Percentiles rank a stretch among this genome's conserved stretches.
Evolutionary conservation across 2,113 vertebrate genomes (phyloP).

Genomic region (Papio anubis): DNA sequence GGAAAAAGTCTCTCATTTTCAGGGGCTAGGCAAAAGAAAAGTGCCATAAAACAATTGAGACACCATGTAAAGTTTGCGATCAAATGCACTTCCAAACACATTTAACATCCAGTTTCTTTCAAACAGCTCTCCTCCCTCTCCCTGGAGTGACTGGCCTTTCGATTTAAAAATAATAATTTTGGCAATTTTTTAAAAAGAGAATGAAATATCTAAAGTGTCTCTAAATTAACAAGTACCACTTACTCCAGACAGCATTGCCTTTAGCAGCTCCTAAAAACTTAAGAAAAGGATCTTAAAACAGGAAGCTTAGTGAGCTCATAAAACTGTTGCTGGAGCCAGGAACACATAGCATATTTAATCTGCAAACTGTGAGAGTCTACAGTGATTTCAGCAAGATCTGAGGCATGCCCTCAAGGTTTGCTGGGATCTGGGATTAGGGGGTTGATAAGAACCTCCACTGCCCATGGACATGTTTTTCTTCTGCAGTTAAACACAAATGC

Average conservation of each 20-base stretch:
- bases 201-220: slow-evolving; percentile 82
- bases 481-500: slow-evolving; percentile 97
- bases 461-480: slow-evolving; percentile 94
- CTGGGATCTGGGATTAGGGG: slow-evolving; percentile 99
- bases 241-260: slow-evolving; percentile 86
- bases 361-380: slow-evolving; percentile 93
- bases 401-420: slow-evolving; percentile 99
- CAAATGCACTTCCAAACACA: slow-evolving; percentile 69
- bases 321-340: slow-evolving; percentile 90
- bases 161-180: slow-evolving; percentile 79
- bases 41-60: slow-evolving; percentile 78
- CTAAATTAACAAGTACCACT: slow-evolving; percentile 86
- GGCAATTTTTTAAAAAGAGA: slow-evolving; percentile 79
- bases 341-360: slow-evolving; percentile 99
- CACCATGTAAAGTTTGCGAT: slow-evolving; percentile 73
- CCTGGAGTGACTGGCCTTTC: slow-evolving; percentile 30
- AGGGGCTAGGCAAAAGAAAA: slow-evolving; percentile 66
- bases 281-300: slow-evolving; percentile 92
- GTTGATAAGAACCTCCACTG: slow-evolving; percentile 93
- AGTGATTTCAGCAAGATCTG: slow-evolving; percentile 96
- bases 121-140: slow-evolving; percentile 33
- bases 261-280: slow-evolving; percentile 94
- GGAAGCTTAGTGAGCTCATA: slow-evolving; percentile 94
- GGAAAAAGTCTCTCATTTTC: slow-evolving; percentile 65
- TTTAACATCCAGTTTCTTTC: slow-evolving; percentile 67